A percentile compares a stretch with the other conserved stretches of the same genome.
Conservation (phyloP, 2,888 invertebrate species). For the Hyposoter didymator region DNA sequence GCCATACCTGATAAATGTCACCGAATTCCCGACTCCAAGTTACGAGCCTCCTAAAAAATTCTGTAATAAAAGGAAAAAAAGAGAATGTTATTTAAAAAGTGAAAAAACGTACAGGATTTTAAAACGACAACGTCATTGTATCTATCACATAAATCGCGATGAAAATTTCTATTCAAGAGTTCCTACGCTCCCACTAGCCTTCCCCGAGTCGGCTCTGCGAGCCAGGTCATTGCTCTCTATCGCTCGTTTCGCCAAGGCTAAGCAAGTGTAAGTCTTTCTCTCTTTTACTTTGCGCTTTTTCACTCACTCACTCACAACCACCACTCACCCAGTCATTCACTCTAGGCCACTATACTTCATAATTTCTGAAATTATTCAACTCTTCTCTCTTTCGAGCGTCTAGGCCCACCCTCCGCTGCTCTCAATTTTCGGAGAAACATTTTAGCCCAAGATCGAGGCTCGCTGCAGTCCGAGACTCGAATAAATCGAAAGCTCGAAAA, state of each 20-base stretch:
- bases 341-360: conserved; percentile 30
- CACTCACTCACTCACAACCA: conserved; percentile 2
- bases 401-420: background rate
- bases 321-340: conserved; percentile 3
- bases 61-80: conserved; percentile 71
- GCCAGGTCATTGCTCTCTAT: conserved; percentile 55
- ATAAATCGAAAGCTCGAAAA: conserved; percentile 1
- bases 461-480: conserved; percentile 4
- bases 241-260: conserved; percentile 46
- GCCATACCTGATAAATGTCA: conserved; percentile 81
- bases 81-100: background rate
- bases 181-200: conserved; percentile 27
- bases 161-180: conserved; percentile 28
- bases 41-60: conserved; percentile 79
- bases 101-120: no score
- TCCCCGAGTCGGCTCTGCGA: conserved; percentile 3
- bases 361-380: conserved; percentile 36
- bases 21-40: conserved; percentile 79
- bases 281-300: conserved; percentile 6
- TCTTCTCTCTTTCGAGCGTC: background rate
- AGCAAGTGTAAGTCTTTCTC: conserved; percentile 27
- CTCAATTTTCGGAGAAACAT: background rate
- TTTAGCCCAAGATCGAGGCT: background rate
- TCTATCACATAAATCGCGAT: background rate
- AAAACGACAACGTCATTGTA: no score